A percentile compares a stretch with the other conserved stretches of the same genome.
Evolutionary conservation across 2,888 invertebrate genomes (phyloP).

Genomic region (Heliconius ismenius): DNA sequence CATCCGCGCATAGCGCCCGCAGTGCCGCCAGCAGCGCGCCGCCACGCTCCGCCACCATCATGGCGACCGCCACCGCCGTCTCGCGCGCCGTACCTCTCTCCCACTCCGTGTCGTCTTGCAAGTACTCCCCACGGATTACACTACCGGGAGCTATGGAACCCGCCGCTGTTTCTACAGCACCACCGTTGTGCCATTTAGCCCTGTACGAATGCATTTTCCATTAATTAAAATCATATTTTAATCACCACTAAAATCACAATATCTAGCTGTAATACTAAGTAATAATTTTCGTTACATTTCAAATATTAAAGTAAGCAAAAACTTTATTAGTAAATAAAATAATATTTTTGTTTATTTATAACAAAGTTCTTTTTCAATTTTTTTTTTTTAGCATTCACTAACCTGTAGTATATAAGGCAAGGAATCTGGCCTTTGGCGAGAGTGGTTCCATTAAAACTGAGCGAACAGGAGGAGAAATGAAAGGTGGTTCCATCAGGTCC

Average conservation of each 20-base stretch:
- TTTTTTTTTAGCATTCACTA: neutral
- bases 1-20: conserved; percentile 82
- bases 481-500: conserved; percentile 96
- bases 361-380: too few relatives aligned
- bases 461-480: conserved; percentile 93
- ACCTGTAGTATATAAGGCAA: conserved; percentile 93
- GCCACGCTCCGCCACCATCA: conserved; percentile 88
- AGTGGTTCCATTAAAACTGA: conserved; percentile 98
- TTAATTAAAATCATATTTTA: too few relatives aligned
- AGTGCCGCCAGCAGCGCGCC: conserved; percentile 89
- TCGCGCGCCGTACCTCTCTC: conserved; percentile 59
- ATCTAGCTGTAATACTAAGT: too few relatives aligned
- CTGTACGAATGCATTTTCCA: neutral
- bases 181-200: conserved; percentile 21
- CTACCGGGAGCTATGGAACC: conserved; percentile 2
- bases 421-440: conserved; percentile 97
- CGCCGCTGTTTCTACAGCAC: neutral
- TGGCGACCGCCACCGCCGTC: conserved; percentile 87
- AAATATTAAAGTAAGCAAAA: too few relatives aligned
- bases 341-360: too few relatives aligned
- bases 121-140: neutral
- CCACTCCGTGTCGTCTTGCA: conserved; percentile 56
- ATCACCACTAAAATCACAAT: too few relatives aligned
- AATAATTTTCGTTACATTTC: too few relatives aligned
- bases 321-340: too few relatives aligned